A percentile compares a stretch with the other conserved stretches of the same genome.
Conservation (phyloP, 30 jellyfish, hydroid and myxozoan genomes). For the Rhopilema esculentum region DNA sequence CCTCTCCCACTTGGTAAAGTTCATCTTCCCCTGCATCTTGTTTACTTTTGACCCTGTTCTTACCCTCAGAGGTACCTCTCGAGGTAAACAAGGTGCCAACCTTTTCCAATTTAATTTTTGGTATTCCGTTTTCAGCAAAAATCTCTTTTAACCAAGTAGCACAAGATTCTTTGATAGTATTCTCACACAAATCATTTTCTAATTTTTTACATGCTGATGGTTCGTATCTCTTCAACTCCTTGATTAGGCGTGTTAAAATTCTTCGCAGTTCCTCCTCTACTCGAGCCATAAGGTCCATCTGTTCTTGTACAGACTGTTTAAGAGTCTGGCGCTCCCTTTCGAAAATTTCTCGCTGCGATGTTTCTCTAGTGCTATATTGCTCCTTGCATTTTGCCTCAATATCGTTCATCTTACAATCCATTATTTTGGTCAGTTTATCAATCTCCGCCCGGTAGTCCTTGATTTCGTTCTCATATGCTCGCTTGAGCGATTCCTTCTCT, state of each 20-base stretch:
- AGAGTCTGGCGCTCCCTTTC: slow-evolving; percentile 35
- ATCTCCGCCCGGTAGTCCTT: slow-evolving; percentile 76
- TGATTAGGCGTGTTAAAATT: slow-evolving; percentile 34
- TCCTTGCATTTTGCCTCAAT: slow-evolving; percentile 64
- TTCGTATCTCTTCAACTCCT: slow-evolving; percentile 40
- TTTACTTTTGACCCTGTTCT: background rate
- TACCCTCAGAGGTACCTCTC: background rate
- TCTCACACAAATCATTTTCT: slow-evolving; percentile 40
- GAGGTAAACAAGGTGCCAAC: background rate
- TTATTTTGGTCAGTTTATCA: slow-evolving; percentile 47
- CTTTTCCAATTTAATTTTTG: background rate
- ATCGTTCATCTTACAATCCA: slow-evolving; percentile 44
- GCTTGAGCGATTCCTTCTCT: slow-evolving; percentile 70
- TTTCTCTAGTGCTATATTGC: slow-evolving; percentile 41
- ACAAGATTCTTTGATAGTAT: slow-evolving; percentile 31
- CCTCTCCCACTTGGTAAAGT: slow-evolving; percentile 70
- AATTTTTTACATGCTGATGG: slow-evolving; percentile 26
- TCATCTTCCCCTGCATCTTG: slow-evolving; percentile 31
- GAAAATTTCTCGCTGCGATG: slow-evolving; percentile 11
- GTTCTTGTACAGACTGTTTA: slow-evolving; percentile 65
- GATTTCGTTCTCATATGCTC: slow-evolving; percentile 86
- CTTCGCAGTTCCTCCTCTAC: slow-evolving; percentile 70
- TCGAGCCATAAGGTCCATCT: slow-evolving; percentile 64
- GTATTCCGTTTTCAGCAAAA: slow-evolving; percentile 10
- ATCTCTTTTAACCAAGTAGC: slow-evolving; percentile 54